These are phyloP conservation scores for Mus spicilegus DNA, from an alignment of 2,113 vertebrate genomes.

Conservation along the genomic window DNA sequence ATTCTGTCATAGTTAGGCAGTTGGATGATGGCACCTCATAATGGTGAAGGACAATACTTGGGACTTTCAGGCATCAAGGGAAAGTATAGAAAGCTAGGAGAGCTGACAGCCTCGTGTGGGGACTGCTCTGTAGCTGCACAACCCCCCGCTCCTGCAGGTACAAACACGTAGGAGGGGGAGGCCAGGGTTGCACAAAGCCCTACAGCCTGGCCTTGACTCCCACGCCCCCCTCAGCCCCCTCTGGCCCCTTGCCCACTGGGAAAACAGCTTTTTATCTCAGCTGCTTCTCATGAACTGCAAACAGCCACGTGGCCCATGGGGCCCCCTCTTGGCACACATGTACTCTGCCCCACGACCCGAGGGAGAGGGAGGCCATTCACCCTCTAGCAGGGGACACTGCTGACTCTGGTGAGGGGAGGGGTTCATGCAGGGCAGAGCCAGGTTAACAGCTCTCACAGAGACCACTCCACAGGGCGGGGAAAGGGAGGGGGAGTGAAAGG, in stretches of 20 bases:
- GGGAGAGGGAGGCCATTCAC: constrained; percentile 64
- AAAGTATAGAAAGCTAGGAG: neutral
- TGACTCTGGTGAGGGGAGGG: neutral
- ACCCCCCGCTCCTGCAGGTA: fast-evolving
- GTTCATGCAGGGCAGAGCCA: neutral
- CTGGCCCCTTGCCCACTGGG: constrained; percentile 42
- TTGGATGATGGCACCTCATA: neutral
- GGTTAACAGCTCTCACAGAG: constrained; percentile 6
- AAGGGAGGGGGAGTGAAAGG: neutral
- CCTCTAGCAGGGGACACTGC: neutral
- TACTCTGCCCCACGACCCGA: constrained; percentile 69
- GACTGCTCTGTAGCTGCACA: neutral
- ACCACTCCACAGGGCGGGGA: neutral
- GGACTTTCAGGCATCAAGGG: neutral
- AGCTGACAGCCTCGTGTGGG: neutral
- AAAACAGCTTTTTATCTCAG: constrained; percentile 70
- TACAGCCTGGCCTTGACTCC: constrained; percentile 55
- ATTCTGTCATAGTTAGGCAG: neutral
- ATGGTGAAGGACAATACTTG: neutral
- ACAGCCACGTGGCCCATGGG: constrained; percentile 71
- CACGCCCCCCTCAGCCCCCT: constrained; percentile 57
- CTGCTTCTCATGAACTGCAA: constrained; percentile 62
- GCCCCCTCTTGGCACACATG: constrained; percentile 68
- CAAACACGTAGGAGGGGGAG: neutral
- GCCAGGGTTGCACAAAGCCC: neutral